Evolutionary conservation across 1,140 invertebrate genomes (phyloP), one percentile per base, ranked within the genome.

Genomic region (Orchesella cincta): DNA sequence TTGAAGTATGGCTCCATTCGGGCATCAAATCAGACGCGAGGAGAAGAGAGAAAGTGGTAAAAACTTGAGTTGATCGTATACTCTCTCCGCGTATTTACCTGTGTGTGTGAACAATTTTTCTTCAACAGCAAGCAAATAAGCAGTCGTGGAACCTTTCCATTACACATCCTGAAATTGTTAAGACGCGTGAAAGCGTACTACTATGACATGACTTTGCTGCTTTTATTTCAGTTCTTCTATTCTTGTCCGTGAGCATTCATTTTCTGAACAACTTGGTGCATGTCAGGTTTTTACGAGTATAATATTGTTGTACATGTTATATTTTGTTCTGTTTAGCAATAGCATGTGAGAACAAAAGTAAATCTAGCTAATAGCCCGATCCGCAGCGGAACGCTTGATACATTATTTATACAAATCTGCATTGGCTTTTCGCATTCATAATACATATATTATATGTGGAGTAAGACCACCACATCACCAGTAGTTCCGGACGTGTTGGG

Each of bases 351-450:
- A n/a, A n/a, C n/a, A 23, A 57, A 57, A 57, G 26, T 57, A 57
- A 57, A 57, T 57, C 54, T 26, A 57, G 54, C 54, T 57, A 57
- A 57, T 57, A 57, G 54, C 26, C 3, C 8, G 54, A 57, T 12
- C 54, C 54, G n/a, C 54, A 57, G 54, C 12, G 26, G 23, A 12
- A 16, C 23, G 26, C 54, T 23, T 26, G 54, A 18, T 57, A 26
- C 54, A 57, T 57, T 57, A 57, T 57, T 57, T 57, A 57, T 57
- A 57, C 54, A 57, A 57, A 57, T 16, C 54, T n/a, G 26, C 54
- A 5, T 5, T 23, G 3, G 54, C 54, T 18, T 57, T 57, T 12
- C 26, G 8, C 8, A 12, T 23, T 26, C 26, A 18, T 57, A 23
- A 18, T 57, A 5, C 5, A 46, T 5, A 46, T 5, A 46, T 5